phyloP scores from a whole-genome alignment of 2,113 vertebrate genomes.

The Menidia beryllina region DNA sequence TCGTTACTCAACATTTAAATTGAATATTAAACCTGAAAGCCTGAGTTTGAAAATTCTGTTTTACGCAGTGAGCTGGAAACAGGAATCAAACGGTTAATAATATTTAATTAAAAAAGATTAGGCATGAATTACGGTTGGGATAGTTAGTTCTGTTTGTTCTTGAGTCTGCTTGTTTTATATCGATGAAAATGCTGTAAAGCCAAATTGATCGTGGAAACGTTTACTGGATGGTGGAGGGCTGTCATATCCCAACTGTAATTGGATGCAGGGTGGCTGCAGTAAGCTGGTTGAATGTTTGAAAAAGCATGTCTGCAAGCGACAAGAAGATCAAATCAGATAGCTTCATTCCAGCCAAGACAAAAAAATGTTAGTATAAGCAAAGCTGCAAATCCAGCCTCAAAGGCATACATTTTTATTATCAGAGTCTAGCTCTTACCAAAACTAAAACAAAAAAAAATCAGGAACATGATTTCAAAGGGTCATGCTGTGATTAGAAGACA shows the following conservation, averaged over 20 bases:
- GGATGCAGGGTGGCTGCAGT: constrained; percentile 34
- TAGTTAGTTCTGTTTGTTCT: no score
- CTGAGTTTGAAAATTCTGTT: no score
- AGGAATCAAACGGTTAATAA: constrained; percentile 11
- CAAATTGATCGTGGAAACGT: no score
- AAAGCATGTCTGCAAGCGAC: constrained; percentile 26
- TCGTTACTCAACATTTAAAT: no score
- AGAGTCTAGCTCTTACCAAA: constrained; percentile 33
- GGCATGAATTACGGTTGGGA: constrained; percentile 42
- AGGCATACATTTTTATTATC: constrained; percentile 4
- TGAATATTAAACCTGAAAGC: no score
- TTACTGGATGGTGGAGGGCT: not conserved
- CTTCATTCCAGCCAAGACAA: constrained; percentile 41
- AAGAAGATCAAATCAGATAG: constrained; percentile 26
- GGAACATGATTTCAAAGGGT: constrained; percentile 28
- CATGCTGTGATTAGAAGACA: constrained; percentile 61
- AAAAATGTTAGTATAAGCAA: constrained; percentile 52
- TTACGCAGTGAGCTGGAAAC: constrained; percentile 21
- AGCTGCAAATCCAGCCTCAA: constrained; percentile 34
- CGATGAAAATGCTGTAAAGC: no score
- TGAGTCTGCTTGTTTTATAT: no score
- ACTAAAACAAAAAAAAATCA: not conserved
- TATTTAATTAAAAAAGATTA: constrained; percentile 23
- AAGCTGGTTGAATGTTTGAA: constrained; percentile 34
- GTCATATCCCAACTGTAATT: constrained; percentile 51